These are phyloP conservation scores for Belgica antarctica DNA, from an alignment of 2,888 invertebrate species.

Conservation along the genomic window DNA sequence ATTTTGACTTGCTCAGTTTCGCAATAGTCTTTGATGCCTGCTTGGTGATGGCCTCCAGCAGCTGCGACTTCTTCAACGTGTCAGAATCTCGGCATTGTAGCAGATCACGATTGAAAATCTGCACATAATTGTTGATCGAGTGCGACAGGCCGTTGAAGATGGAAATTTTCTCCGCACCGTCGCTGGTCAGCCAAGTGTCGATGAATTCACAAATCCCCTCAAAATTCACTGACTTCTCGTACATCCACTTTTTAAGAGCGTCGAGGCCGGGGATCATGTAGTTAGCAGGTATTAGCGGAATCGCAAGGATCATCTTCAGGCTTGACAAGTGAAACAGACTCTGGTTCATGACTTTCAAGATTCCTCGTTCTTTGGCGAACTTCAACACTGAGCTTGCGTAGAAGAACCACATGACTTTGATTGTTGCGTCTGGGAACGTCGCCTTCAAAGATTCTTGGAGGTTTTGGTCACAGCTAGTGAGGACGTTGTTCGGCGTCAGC, in stretches of 20 bases:
- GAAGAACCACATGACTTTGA: conserved; percentile 49
- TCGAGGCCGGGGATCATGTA: conserved; percentile 48
- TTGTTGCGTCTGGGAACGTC: conserved; percentile 47
- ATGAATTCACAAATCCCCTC: not conserved
- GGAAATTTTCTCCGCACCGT: conserved; percentile 49
- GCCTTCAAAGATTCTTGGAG: conserved; percentile 47
- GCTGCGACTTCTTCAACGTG: conserved; percentile 23
- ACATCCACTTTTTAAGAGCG: conserved; percentile 48
- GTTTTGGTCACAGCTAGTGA: conserved; percentile 47
- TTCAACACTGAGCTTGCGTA: conserved; percentile 46
- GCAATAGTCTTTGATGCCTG: conserved; percentile 47
- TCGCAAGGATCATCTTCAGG: conserved; percentile 47
- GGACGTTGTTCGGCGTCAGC: conserved; percentile 47
- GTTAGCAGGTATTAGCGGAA: conserved; percentile 48
- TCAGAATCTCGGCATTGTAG: conserved; percentile 45
- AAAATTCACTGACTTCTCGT: conserved; percentile 47
- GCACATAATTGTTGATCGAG: conserved; percentile 48
- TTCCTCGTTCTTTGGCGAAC: not conserved
- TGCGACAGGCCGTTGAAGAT: conserved; percentile 48
- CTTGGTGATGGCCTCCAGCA: conserved; percentile 47
- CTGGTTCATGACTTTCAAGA: not conserved
- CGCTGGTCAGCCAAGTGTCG: conserved; percentile 28
- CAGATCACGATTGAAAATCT: conserved; percentile 48
- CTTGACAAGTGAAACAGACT: conserved; percentile 22
- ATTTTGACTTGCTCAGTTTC: conserved; percentile 44